These are phyloP conservation scores for Tetramorium bicarinatum DNA, from an alignment of 2,888 invertebrate species.

Conservation along the genomic window DNA sequence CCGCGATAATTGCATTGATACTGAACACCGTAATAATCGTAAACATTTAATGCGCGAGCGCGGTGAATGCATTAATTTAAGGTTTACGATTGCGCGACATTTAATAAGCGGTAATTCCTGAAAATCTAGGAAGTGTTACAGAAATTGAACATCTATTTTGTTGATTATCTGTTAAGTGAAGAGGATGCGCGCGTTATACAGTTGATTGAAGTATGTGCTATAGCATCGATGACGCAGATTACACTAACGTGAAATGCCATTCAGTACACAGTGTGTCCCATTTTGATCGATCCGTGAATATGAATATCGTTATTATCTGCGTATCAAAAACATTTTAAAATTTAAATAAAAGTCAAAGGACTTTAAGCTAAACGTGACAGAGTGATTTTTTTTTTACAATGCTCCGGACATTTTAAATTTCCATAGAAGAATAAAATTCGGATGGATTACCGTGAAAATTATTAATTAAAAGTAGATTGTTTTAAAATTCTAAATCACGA, in stretches of 20 bases:
- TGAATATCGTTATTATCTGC: neutral
- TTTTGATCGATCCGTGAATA: neutral
- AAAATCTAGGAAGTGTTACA: slow-evolving; percentile 2
- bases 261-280: neutral
- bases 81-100: neutral
- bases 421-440: neutral
- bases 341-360: neutral
- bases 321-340: neutral
- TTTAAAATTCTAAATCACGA: neutral
- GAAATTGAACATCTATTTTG: slow-evolving; percentile 24
- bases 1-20: neutral
- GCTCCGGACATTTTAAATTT: neutral
- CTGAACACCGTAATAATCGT: neutral
- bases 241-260: slow-evolving; percentile 34
- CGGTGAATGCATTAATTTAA: neutral
- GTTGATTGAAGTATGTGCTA: slow-evolving; percentile 33
- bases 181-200: slow-evolving; percentile 10
- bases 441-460: neutral
- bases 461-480: neutral
- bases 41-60: neutral
- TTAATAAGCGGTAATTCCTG: neutral
- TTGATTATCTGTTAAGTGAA: slow-evolving; percentile 24
- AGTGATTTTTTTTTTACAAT: neutral
- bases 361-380: neutral
- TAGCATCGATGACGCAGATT: slow-evolving; percentile 29